phyloP scores from a whole-genome alignment of 64 coral and sea anemone species.

The Anthopleura sola region DNA sequence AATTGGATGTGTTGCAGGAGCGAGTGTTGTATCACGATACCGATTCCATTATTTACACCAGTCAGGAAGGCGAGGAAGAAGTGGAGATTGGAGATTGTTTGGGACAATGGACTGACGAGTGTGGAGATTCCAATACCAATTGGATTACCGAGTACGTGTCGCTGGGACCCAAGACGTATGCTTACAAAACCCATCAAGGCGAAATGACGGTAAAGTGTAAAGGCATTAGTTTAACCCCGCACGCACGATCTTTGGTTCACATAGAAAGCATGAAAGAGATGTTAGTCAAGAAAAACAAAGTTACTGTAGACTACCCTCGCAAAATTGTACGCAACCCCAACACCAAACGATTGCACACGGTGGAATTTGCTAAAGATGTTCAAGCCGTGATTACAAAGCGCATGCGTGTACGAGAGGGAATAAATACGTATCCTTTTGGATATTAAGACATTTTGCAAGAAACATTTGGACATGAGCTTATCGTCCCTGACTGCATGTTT shows the following conservation, averaged over 20 bases:
- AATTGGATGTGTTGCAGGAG: not conserved
- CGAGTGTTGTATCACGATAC: constrained; percentile 32
- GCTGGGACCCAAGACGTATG: not conserved
- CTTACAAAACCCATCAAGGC: not conserved
- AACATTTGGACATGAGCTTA: no score
- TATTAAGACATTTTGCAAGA: not conserved
- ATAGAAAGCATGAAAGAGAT: not conserved
- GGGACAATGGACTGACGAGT: not conserved
- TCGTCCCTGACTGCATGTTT: no score
- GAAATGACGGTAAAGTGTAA: not conserved
- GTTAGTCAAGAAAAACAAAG: not conserved
- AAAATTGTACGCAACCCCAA: not conserved
- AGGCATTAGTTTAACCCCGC: not conserved
- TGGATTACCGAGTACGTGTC: not conserved
- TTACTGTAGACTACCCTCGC: not conserved
- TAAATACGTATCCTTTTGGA: not conserved
- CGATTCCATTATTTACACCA: constrained; percentile 11
- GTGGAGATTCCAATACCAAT: not conserved
- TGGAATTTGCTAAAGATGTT: not conserved
- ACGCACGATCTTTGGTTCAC: not conserved
- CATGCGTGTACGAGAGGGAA: not conserved
- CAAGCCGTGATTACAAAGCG: not conserved
- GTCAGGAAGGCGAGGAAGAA: no score
- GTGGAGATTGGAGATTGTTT: not conserved
- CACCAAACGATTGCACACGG: not conserved